Evolutionary conservation across 2,888 invertebrate species (phyloP), one percentile per base, ranked within the genome.

Genomic region (Mylabris sibirica): DNA sequence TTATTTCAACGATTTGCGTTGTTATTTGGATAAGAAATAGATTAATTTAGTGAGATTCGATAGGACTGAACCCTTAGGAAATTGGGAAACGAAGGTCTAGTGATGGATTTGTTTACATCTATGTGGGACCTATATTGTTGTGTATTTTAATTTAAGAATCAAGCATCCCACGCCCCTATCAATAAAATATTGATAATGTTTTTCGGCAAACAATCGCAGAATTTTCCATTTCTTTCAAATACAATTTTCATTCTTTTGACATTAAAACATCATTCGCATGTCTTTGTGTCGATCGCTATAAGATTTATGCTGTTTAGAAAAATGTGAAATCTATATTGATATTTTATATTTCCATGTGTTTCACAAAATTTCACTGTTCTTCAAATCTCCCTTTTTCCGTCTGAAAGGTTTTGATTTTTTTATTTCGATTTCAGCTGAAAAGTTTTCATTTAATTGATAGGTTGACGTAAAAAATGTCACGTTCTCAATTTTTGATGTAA

Each of bases 361-460:
- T 57, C n/a, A n/a, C n/a, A n/a, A n/a, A n/a, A n/a, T n/a, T n/a
- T n/a, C n/a, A n/a, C n/a, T n/a, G n/a, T n/a, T n/a, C n/a, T n/a
- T n/a, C n/a, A n/a, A n/a, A n/a, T n/a, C n/a, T n/a, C n/a, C n/a
- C n/a, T 9, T 22, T n/a, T 9, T 1, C 9, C 44, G 12, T 22
- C 24, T 57, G 22, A 38, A 12, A 20, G 9, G 3, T n/a, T 49
- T 20, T 9, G 6, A 11, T 49, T 49, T 20, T 20, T n/a, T n/a
- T n/a, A n/a, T n/a, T 17, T 49, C 49, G 2, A 1, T 20, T 44
- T 44, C 17, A 5, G 6, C 1, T 11, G 4, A 17, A n/a, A 17
- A 38, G 38, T 38, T 20, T 49, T 57, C 22, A 57, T 24, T 24
- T 57, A 57, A 57, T 57, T 57, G 57, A 57, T 24, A 22, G 44